Evolutionary conservation across 1,140 invertebrate genomes (phyloP), one percentile per base, ranked within the genome.

Genomic region (Apis mellifera): DNA sequence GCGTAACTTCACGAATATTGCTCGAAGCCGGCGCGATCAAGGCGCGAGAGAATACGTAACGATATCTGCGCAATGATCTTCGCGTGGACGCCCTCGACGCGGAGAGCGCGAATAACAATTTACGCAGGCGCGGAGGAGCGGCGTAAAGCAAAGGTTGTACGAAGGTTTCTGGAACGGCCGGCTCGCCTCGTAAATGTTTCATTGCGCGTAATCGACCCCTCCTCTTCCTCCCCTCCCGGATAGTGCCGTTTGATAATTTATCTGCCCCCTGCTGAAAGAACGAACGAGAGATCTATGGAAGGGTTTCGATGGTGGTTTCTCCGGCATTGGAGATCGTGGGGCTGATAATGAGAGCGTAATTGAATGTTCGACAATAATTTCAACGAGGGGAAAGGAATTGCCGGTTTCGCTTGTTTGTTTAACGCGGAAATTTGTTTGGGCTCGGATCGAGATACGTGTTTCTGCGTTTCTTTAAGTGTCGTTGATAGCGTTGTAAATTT

Each of bases 31-130:
- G n/a, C 13, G 21, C 19, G n/a, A 21, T 21, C 62, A 42, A 42
- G 32, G 32, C 32, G 75, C 62, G 82, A 82, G 62, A n/a, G 64
- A 65, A 85, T 80, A 85, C 57, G 62, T 74, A 85, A 85, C 82
- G 75, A 84, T 84, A 54, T 85, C 57, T 62, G 54, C 26, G 78
- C 78, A 73, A 74, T 65, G 70, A 80, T 80, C 78, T 74, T 19
- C 78, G 69, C 59, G 57, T 7, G 26, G 59, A 72, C 60, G 32
- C 5, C 55, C 48, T 62, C 62, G 74, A n/a, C 73, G 54, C 73
- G 54, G 19, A 21, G 26, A 48, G 26, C 54, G 66, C 13, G 42
- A 62, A 26, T 50, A 65, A 52, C 78, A 26, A 80, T 80, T 74
- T 55, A 65, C 57, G 21, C 26, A 19, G 23, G 55, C 75, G 75